Conservation (phyloP, 1,140 invertebrate genomes). For the Oncopodura yosiiana region DNA sequence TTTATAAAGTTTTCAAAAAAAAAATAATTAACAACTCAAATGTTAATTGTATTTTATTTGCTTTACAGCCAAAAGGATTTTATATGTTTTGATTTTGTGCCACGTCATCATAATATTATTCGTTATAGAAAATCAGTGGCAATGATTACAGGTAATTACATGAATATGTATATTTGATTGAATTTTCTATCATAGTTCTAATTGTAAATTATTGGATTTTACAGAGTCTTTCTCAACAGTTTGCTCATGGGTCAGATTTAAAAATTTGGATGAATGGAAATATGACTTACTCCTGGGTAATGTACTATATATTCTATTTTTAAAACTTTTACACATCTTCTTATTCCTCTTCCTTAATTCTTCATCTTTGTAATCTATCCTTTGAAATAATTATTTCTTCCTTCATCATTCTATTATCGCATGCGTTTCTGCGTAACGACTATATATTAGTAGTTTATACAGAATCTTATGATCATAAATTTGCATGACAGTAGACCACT, state of each 20-base stretch:
- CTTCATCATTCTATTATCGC: no score
- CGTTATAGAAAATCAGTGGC: slow-evolving; percentile 80
- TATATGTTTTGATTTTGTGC: slow-evolving; percentile 91
- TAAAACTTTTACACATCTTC: no score
- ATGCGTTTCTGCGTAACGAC: no score
- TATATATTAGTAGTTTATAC: no score
- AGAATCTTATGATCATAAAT: no score
- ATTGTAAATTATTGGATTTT: no score
- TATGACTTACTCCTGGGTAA: slow-evolving; percentile 72
- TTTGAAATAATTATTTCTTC: background rate
- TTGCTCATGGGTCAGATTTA: slow-evolving; percentile 87
- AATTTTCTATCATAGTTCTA: no score
- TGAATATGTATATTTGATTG: no score
- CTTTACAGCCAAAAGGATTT: slow-evolving; percentile 88
- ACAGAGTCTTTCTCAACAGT: slow-evolving; percentile 62
- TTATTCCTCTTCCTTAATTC: background rate
- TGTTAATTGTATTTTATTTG: no score
- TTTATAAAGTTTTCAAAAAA: background rate
- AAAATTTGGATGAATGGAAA: slow-evolving; percentile 71
- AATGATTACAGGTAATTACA: slow-evolving; percentile 76
- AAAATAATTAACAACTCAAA: background rate
- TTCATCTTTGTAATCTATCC: background rate
- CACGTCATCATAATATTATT: slow-evolving; percentile 90
- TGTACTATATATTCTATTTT: slow-evolving; percentile 9
- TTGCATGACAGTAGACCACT: background rate